Percentiles rank a stretch among this genome's conserved stretches.
phyloP scores from a whole-genome alignment of 2,888 invertebrate species.

The Heliconius erato region DNA sequence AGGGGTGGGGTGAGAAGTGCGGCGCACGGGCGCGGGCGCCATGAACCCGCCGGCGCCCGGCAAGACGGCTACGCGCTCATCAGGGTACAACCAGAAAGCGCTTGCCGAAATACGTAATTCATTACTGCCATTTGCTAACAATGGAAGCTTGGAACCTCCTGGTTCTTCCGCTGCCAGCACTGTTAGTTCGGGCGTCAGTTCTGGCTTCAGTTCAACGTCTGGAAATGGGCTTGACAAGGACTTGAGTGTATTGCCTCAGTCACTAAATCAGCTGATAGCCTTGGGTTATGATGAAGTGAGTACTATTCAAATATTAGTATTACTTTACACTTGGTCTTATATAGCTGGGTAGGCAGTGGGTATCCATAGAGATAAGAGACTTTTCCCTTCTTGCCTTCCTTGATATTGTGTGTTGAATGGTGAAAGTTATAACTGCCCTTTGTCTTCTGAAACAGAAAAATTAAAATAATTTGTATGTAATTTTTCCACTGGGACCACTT shows the following conservation, averaged over 20 bases:
- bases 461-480: too few relatives aligned
- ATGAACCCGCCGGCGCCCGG: slow-evolving; percentile 88
- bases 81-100: slow-evolving; percentile 94
- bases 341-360: neutral
- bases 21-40: slow-evolving; percentile 85
- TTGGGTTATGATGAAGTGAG: slow-evolving; percentile 92
- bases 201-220: slow-evolving; percentile 86
- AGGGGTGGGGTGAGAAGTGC: slow-evolving; percentile 84
- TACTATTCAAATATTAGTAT: slow-evolving; percentile 27
- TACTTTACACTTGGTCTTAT: neutral
- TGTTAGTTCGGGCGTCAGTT: slow-evolving; percentile 86
- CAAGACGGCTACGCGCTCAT: slow-evolving; percentile 89
- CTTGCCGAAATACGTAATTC: slow-evolving; percentile 94
- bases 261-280: slow-evolving; percentile 88
- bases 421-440: too few relatives aligned
- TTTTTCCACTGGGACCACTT: too few relatives aligned
- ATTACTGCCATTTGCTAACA: slow-evolving; percentile 92
- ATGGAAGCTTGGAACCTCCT: slow-evolving; percentile 86
- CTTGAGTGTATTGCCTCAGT: slow-evolving; percentile 87
- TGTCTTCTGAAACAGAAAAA: too few relatives aligned
- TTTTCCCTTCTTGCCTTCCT: too few relatives aligned
- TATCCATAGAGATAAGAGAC: neutral
- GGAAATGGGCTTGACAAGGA: slow-evolving; percentile 88
- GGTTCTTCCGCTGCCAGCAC: slow-evolving; percentile 92
- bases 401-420: too few relatives aligned